Evolutionary conservation across 2,888 invertebrate genomes (phyloP).

Genomic region (Timema cristinae): DNA sequence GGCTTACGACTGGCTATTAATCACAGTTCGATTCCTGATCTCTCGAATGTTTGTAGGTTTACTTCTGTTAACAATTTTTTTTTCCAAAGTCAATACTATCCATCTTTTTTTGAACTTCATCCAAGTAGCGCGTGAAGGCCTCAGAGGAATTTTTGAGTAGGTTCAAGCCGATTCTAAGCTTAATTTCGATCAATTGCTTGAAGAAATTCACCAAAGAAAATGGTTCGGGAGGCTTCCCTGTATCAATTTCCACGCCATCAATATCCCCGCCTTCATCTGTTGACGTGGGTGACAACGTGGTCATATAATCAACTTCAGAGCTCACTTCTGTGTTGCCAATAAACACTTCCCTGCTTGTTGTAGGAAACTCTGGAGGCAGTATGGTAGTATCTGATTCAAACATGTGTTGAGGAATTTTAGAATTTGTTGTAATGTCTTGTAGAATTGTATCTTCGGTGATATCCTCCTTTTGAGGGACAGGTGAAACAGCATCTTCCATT

Average conservation of each 20-base stretch:
- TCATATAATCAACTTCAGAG: no score
- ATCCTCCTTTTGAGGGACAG: no score
- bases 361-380: no score
- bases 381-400: no score
- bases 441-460: not conserved
- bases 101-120: slow-evolving; percentile 45
- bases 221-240: not conserved
- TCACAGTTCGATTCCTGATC: not conserved
- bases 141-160: slow-evolving; percentile 65
- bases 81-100: not conserved
- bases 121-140: slow-evolving; percentile 60
- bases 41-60: slow-evolving; percentile 1
- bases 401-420: not conserved
- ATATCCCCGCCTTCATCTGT: slow-evolving; percentile 44
- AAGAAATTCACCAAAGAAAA: slow-evolving; percentile 56
- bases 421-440: slow-evolving; percentile 4
- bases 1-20: no score
- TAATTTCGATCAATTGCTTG: slow-evolving; percentile 62
- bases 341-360: no score
- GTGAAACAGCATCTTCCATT: no score
- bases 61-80: no score
- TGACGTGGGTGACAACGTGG: not conserved
- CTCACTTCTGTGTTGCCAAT: no score
- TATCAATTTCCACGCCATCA: slow-evolving; percentile 51
- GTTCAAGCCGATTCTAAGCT: slow-evolving; percentile 62